Evolutionary conservation across 2,888 invertebrate species (phyloP).

Genomic region (Andrena praecox): DNA sequence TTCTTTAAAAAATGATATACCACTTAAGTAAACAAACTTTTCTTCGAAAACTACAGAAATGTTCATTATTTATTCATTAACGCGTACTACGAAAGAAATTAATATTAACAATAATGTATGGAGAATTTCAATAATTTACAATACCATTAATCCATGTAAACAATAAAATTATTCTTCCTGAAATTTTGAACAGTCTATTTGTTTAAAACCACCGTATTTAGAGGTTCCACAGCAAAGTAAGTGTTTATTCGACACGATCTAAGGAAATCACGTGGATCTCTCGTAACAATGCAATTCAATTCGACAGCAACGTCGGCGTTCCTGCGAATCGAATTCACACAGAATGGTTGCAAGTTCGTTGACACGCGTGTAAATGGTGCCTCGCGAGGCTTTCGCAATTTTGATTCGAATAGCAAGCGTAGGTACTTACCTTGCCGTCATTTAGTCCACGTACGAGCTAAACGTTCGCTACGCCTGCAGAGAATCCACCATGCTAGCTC

Average conservation of each 20-base stretch:
- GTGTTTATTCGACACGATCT: background rate
- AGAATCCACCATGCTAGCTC: background rate
- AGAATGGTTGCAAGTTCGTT: no score
- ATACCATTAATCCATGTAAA: no score
- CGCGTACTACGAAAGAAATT: no score
- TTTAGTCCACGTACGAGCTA: constrained; percentile 33
- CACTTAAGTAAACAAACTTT: no score
- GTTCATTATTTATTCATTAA: no score
- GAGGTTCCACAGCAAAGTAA: background rate
- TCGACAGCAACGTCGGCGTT: constrained; percentile 19
- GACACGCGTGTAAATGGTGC: constrained; percentile 28
- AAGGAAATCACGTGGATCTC: constrained; percentile 2
- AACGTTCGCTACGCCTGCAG: constrained; percentile 42
- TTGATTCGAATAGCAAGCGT: constrained; percentile 30
- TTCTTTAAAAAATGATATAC: no score
- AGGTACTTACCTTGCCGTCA: constrained; percentile 23
- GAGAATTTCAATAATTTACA: no score
- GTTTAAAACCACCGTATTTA: background rate
- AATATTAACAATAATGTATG: no score
- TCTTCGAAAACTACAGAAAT: no score
- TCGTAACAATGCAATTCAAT: constrained; percentile 43
- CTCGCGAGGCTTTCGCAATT: constrained; percentile 47
- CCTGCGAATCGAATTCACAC: constrained; percentile 28
- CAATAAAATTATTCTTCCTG: background rate
- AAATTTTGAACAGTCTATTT: background rate